These are phyloP conservation scores for Amazona ochrocephala DNA, from an alignment of 2,797 vertebrate genomes.

Conservation along the genomic window DNA sequence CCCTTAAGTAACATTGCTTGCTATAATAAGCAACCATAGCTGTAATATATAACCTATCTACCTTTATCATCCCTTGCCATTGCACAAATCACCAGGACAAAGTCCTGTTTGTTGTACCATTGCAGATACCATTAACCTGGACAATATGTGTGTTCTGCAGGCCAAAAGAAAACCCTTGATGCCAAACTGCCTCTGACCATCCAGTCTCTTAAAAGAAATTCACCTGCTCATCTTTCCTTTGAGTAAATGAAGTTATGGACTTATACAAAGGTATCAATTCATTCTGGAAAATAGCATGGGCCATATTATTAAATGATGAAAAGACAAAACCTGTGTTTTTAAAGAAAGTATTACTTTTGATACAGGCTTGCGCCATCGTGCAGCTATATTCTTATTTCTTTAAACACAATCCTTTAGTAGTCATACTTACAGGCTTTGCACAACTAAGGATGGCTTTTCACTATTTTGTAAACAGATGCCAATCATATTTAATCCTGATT, in stretches of 20 bases:
- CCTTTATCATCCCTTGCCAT: neutral
- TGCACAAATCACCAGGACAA: neutral
- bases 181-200: neutral
- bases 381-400: neutral
- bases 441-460: neutral
- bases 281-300: neutral
- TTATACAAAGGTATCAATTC: neutral
- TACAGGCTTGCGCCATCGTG: neutral
- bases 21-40: constrained; percentile 9
- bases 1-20: neutral
- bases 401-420: neutral
- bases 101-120: neutral
- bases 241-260: neutral
- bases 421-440: neutral
- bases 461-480: neutral
- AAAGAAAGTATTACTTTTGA: neutral
- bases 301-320: neutral
- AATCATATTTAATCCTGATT: neutral
- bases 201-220: neutral
- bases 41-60: neutral
- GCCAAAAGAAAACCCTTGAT: neutral
- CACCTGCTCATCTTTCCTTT: neutral
- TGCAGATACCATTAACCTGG: neutral
- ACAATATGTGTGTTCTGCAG: neutral
- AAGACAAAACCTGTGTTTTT: neutral